A percentile compares a stretch with the other conserved stretches of the same genome.
Conservation (phyloP, 1,140 invertebrate species). For the Scaptodrosophila lebanonensis region DNA sequence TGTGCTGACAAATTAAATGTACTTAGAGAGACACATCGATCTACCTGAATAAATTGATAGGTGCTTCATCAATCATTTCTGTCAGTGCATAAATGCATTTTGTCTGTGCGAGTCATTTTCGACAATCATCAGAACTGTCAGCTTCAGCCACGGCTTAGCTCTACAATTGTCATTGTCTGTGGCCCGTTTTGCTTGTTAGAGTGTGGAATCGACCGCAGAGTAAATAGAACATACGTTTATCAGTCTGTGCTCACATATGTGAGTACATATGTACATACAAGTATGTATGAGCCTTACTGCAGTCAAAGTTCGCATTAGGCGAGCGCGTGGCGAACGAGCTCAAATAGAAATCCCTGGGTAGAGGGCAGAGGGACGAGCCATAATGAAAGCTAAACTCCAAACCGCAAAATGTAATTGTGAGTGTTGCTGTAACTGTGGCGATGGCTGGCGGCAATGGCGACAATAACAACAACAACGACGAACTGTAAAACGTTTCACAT, state of each 20-base stretch:
- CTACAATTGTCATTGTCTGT: constrained; percentile 35
- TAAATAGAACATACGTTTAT: too few species aligned
- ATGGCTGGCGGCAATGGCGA: constrained; percentile 9
- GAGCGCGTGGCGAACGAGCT: constrained; percentile 9
- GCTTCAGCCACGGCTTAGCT: constrained; percentile 29
- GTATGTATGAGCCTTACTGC: constrained; percentile 14
- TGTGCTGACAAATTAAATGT: too few species aligned
- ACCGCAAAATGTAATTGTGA: constrained; percentile 13
- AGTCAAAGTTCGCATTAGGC: constrained; percentile 66
- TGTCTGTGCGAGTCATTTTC: constrained; percentile 46
- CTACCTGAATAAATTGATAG: too few species aligned
- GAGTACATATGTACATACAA: constrained; percentile 5
- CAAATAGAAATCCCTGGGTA: constrained; percentile 38
- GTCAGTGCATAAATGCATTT: too few species aligned
- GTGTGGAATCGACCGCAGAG: constrained; percentile 20
- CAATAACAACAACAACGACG: constrained; percentile 7
- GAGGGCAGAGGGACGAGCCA: constrained; percentile 16
- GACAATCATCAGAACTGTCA: constrained; percentile 63
- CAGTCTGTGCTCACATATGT: too few species aligned
- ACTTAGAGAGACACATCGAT: too few species aligned
- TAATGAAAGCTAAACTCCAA: constrained; percentile 11
- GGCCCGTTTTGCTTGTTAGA: constrained; percentile 15
- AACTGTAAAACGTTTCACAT: constrained; percentile 17
- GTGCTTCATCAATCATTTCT: too few species aligned
- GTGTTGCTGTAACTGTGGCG: too few species aligned